Base-by-base conservation (phyloP, 30 jellyfish, hydroid and myxozoan species). In the Sanderia malayensis region DNA sequence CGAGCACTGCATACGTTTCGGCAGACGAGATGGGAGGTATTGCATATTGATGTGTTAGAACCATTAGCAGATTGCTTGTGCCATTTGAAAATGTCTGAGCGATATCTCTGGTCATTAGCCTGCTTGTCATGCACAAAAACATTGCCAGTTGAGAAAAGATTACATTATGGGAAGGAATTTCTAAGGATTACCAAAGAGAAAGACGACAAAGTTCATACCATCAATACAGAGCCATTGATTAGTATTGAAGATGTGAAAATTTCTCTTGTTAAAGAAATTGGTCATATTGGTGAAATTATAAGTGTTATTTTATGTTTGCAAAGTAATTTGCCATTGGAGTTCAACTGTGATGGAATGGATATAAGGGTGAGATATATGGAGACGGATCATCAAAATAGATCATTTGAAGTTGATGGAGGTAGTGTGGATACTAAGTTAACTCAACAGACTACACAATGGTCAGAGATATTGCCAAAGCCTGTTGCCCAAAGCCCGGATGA, bases 251-350 rank as follows among this genome's bases (percentile, higher is more conserved):
- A 63, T 23, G 89, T 80, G 34, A 62, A 78, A 33, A 85, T 84
- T 20, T 73, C 63, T 31, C 53, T 92, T 59, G 78, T 47, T 57
- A 84, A 84, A 47, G 93, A 80, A 31, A 92, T 70, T 55, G 98
- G 96, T 10, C 96, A 84, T 63, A 73, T 85, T 32, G 98, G 98
- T 18, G 98, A 92, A 24, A 32, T 24, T 17, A 80, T 92, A 19
- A 24, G 52, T n/a, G 96, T 92, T 19, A 63, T 13, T 10, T 20
- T 92, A 41, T 32, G 70, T 1, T 19, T 92, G 2, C 20, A 64
- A 17, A 82, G 74, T 44, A 70, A 83, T 31, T 49, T 92, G 46
- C 58, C 65, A 25, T 72, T 22, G 25, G 72, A 66, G 49, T 26
- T 92, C 26, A 24, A 19, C 7, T 60, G 87, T 68, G 86, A 81